Evolutionary conservation across 2,797 vertebrate species (phyloP), one percentile per base, ranked within the genome.

Genomic region (Sebastes matsubarae): DNA sequence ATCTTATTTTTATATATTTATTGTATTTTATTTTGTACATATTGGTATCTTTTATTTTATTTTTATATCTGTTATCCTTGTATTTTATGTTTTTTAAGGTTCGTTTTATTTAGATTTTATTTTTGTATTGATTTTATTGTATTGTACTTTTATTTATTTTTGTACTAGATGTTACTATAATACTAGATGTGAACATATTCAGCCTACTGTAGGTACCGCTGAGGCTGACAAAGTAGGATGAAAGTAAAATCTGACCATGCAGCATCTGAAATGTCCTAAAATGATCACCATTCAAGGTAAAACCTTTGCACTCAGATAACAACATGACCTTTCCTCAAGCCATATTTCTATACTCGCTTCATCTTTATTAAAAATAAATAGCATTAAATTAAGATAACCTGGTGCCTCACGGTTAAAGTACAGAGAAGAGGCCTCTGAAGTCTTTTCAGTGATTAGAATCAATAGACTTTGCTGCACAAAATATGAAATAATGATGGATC

Each of bases 251-350:
- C 63, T 24, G 20, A 61, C 57, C 14, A 29, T 18, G 57, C 13
- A 27, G 55, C 0, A 29, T 60, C 58, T 29, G 58, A 60, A 18
- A 30, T 10, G 18, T 30, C 14, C 16, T 27, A 5, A 29, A 60
- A 60, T 60, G 8, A 6, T 7, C 5, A 0, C 52, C 13, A 6
- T 57, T 25, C 24, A 29, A 16, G 13, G 0, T 18, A 29, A 27
- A 27, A 58, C 13, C 5, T 24, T 58, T 58, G 25, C 32, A 34
- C 10, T 8, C 6, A 64, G 29, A 64, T 14, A 22, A 24, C 8
- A 36, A 14, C 18, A n/a, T 32, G 59, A 32, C 20, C 18, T 30
- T 10, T 9, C 5, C 9, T n/a, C 18, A 1, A 14, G 58, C 12
- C 30, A 11, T 50, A 67, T 50, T 50, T 50, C 7, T 12, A 67